These are phyloP conservation scores for Phyto melanocephala DNA, from an alignment of 2,888 invertebrate species.

Conservation along the genomic window DNA sequence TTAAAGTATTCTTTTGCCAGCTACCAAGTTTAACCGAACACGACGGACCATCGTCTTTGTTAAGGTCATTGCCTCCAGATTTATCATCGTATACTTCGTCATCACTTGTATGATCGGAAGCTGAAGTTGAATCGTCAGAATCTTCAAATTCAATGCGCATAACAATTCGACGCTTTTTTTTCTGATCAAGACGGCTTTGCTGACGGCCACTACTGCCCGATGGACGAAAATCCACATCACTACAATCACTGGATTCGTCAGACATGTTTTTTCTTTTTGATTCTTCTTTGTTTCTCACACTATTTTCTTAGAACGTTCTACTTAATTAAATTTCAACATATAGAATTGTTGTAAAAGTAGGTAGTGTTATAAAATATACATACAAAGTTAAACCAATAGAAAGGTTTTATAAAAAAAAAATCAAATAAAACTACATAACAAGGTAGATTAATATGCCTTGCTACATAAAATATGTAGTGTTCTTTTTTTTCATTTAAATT, in stretches of 20 bases:
- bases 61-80: slow-evolving; percentile 58
- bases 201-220: slow-evolving; percentile 67
- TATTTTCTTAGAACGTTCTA: slow-evolving; percentile 19
- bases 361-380: slow-evolving; percentile 23
- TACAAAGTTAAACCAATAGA: slow-evolving; percentile 31
- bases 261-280: slow-evolving; percentile 65
- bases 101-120: slow-evolving; percentile 58
- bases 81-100: slow-evolving; percentile 57
- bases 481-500: slow-evolving; percentile 11
- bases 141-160: slow-evolving; percentile 78
- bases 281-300: slow-evolving; percentile 33
- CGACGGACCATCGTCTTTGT: slow-evolving; percentile 68
- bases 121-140: slow-evolving; percentile 69
- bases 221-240: slow-evolving; percentile 69
- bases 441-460: too few relatives aligned
- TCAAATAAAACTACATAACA: slow-evolving; percentile 57
- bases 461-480: slow-evolving; percentile 44
- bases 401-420: slow-evolving; percentile 27
- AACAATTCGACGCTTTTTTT: slow-evolving; percentile 75
- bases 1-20: slow-evolving; percentile 42
- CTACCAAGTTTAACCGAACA: slow-evolving; percentile 62
- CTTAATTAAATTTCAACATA: slow-evolving; percentile 41
- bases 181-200: slow-evolving; percentile 54
- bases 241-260: slow-evolving; percentile 71
- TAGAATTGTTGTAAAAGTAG: slow-evolving; percentile 17